A percentile compares a stretch with the other conserved stretches of the same genome.
These are phyloP conservation scores for Nomada fucata DNA, from an alignment of 2,888 invertebrate species.

Conservation along the genomic window DNA sequence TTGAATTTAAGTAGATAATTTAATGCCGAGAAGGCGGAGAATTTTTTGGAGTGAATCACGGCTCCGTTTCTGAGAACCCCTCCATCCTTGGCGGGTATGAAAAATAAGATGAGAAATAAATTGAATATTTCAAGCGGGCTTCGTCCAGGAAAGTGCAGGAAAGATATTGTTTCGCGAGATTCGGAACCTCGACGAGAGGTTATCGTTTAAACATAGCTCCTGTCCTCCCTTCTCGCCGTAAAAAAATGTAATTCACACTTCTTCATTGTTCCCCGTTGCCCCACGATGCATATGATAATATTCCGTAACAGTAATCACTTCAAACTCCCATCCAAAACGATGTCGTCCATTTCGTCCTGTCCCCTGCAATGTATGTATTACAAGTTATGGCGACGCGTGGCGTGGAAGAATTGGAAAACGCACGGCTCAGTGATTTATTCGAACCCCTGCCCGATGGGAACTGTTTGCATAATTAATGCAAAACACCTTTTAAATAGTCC, in stretches of 20 bases:
- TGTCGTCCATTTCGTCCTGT: background rate
- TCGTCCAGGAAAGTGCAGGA: slow-evolving; percentile 24
- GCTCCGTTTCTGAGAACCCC: slow-evolving; percentile 3
- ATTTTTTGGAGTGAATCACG: background rate
- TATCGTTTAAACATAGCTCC: slow-evolving; percentile 23
- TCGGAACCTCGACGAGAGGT: slow-evolving; percentile 5
- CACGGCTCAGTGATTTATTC: slow-evolving; percentile 40
- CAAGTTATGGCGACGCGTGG: slow-evolving; percentile 23
- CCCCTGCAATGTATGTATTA: slow-evolving; percentile 20
- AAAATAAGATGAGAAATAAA: slow-evolving; percentile 13
- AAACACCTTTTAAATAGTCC: slow-evolving; percentile 82
- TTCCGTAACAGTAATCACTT: background rate
- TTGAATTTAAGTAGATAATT: slow-evolving; percentile 33
- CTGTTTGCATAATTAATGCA: slow-evolving; percentile 84
- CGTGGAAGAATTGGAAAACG: slow-evolving; percentile 38
- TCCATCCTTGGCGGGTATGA: slow-evolving; percentile 7
- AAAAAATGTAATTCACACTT: background rate
- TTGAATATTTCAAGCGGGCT: slow-evolving; percentile 32
- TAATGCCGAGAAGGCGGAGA: slow-evolving; percentile 6
- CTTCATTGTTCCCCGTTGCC: background rate
- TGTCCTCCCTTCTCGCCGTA: background rate
- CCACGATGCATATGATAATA: background rate
- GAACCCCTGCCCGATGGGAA: slow-evolving; percentile 23
- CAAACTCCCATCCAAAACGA: background rate
- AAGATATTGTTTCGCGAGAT: slow-evolving; percentile 28